These are phyloP conservation scores for Delphinapterus leucas DNA, from an alignment of 2,113 vertebrate species.

Conservation along the genomic window DNA sequence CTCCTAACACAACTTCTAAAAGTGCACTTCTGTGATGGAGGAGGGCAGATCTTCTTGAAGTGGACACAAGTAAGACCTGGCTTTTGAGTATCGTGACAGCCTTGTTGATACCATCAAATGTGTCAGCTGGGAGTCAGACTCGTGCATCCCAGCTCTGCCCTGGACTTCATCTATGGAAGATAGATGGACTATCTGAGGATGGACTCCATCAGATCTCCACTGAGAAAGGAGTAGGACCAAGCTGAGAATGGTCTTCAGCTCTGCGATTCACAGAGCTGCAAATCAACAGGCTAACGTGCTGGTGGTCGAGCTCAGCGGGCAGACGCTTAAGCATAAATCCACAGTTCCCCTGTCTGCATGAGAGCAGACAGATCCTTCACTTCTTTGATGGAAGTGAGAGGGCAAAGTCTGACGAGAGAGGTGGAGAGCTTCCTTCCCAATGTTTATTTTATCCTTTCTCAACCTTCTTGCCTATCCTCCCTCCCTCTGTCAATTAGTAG, in stretches of 20 bases:
- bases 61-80: neutral
- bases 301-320: neutral
- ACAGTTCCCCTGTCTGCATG: neutral
- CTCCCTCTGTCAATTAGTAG: neutral
- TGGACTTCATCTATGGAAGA: neutral
- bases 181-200: too few relatives aligned
- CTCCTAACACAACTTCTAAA: neutral
- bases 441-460: neutral
- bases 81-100: neutral
- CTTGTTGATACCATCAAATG: neutral
- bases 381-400: neutral
- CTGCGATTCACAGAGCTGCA: neutral
- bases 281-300: neutral
- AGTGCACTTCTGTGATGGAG: neutral
- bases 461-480: neutral
- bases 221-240: neutral
- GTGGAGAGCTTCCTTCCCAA: neutral
- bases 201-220: neutral
- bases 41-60: neutral
- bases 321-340: neutral
- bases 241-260: neutral
- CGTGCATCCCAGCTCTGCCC: neutral
- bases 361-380: neutral
- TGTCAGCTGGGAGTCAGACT: neutral
- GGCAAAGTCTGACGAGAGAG: neutral